Percentiles rank a stretch among this genome's conserved stretches.
phyloP scores from a whole-genome alignment of 2,113 vertebrate genomes.

The Seriola rivoliana region DNA sequence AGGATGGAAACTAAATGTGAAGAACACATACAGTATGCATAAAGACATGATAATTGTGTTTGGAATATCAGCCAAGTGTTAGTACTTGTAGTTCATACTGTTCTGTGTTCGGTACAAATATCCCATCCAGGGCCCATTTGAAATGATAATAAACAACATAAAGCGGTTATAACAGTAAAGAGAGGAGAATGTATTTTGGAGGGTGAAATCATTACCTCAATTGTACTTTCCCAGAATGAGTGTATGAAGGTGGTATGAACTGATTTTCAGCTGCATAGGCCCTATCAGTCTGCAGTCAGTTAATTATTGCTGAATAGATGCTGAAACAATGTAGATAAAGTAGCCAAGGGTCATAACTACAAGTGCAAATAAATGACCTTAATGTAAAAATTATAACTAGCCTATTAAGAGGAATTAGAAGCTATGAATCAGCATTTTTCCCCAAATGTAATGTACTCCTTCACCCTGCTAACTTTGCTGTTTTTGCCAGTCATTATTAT shows the following conservation, averaged over 20 bases:
- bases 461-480: conserved; percentile 66
- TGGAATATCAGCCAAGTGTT: not conserved
- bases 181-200: not conserved
- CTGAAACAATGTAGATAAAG: conserved; percentile 64
- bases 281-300: conserved; percentile 31
- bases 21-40: not conserved
- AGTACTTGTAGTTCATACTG: not conserved
- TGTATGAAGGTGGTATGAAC: conserved; percentile 12
- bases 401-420: conserved; percentile 64
- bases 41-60: not conserved
- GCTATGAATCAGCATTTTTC: conserved; percentile 62
- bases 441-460: conserved; percentile 47
- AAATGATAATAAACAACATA: conserved; percentile 25
- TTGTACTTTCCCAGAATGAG: conserved; percentile 9
- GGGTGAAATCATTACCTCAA: conserved; percentile 14
- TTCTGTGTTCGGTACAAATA: conserved; percentile 9
- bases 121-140: not conserved
- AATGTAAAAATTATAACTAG: conserved; percentile 58
- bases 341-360: conserved; percentile 33
- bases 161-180: conserved; percentile 6
- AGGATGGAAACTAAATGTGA: not conserved
- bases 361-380: conserved; percentile 61
- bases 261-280: conserved; percentile 56
- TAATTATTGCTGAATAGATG: conserved; percentile 68
- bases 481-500: conserved; percentile 60